Evolutionary conservation across 2,888 invertebrate species (phyloP).

Genomic region (Iphiclides podalirius): DNA sequence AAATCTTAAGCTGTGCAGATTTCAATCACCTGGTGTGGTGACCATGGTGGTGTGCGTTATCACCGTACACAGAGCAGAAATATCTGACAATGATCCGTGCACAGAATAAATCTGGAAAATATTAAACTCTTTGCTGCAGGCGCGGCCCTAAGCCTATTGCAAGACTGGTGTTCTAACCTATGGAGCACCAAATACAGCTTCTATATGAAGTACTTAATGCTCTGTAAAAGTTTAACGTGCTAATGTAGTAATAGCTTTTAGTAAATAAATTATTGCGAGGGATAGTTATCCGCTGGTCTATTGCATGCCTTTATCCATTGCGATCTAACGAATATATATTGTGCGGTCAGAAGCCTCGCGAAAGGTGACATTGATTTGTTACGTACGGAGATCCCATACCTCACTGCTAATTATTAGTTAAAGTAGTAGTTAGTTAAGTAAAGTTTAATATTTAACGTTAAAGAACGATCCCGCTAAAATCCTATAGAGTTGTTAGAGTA

Average conservation of each 20-base stretch:
- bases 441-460: constrained; percentile 28
- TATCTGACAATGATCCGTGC: too few species aligned
- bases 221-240: neutral
- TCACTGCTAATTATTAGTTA: constrained; percentile 26
- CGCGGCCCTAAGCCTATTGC: too few species aligned
- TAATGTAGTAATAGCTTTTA: neutral
- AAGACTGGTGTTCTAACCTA: too few species aligned
- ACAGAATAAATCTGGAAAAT: neutral
- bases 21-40: too few species aligned
- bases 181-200: neutral
- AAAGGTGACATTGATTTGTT: constrained; percentile 31
- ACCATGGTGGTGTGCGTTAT: too few species aligned
- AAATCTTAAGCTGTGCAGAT: too few species aligned
- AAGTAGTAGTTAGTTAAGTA: too few species aligned
- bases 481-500: too few species aligned
- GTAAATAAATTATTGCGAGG: neutral
- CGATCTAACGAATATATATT: constrained; percentile 27
- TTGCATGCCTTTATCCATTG: constrained; percentile 20
- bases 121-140: too few species aligned
- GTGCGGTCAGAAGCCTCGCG: constrained; percentile 7
- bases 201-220: neutral
- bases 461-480: too few species aligned
- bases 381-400: constrained; percentile 20
- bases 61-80: too few species aligned
- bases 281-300: neutral